A percentile compares a stretch with the other conserved stretches of the same genome.
phyloP scores from a whole-genome alignment of 2,888 invertebrate genomes.

The Dromius quadrimaculatus region DNA sequence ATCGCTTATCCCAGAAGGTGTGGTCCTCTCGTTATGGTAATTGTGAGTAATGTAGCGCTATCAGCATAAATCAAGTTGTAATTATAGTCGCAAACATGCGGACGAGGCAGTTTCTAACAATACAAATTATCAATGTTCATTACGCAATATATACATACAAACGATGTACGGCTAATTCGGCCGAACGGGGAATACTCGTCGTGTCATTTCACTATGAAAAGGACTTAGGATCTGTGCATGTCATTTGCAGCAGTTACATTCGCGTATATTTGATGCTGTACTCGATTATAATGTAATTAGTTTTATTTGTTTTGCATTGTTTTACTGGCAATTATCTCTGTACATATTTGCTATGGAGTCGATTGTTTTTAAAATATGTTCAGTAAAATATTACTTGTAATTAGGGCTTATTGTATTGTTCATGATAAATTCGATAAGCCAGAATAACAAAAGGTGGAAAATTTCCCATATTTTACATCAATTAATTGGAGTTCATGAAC shows the following conservation, averaged over 20 bases:
- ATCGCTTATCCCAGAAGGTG: conserved; percentile 58
- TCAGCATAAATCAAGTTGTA: conserved; percentile 65
- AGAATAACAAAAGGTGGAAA: not conserved
- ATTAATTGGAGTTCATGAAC: conserved; percentile 2
- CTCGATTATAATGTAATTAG: conserved; percentile 19
- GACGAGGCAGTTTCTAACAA: conserved; percentile 60
- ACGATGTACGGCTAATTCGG: conserved; percentile 41
- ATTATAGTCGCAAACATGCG: conserved; percentile 65
- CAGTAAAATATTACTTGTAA: not conserved
- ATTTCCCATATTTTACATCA: not conserved
- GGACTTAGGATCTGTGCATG: conserved; percentile 27
- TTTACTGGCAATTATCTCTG: conserved; percentile 17
- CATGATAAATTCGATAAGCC: not conserved
- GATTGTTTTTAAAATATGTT: conserved; percentile 19
- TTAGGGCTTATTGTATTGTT: conserved; percentile 15
- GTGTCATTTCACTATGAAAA: conserved; percentile 16
- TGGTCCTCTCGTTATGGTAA: conserved; percentile 64
- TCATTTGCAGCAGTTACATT: conserved; percentile 16
- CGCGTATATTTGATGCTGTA: not conserved
- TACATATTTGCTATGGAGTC: conserved; percentile 1
- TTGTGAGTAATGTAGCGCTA: conserved; percentile 65
- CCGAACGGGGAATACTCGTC: conserved; percentile 35
- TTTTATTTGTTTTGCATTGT: conserved; percentile 15
- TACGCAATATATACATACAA: conserved; percentile 57
- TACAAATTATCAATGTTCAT: conserved; percentile 64